phyloP scores from a whole-genome alignment of 2,113 vertebrate genomes.

The Abramis brama region DNA sequence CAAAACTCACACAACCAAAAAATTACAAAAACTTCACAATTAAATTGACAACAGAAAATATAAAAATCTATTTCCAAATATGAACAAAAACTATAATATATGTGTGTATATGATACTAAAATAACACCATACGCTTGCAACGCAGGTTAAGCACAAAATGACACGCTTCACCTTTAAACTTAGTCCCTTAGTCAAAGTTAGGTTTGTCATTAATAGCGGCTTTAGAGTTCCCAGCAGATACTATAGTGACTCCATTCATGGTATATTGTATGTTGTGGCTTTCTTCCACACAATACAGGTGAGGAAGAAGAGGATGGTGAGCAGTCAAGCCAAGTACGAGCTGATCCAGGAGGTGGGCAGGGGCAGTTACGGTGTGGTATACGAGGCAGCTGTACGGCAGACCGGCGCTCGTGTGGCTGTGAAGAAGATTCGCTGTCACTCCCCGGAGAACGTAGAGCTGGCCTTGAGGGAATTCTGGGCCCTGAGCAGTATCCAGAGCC shows the following conservation, averaged over 20 bases:
- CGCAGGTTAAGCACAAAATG: no score
- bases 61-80: background rate
- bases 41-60: no score
- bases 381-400: conserved; percentile 92
- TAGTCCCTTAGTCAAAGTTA: background rate
- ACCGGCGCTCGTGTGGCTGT: conserved; percentile 91
- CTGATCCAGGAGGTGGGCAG: conserved; percentile 98
- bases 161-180: no score
- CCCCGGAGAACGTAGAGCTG: conserved; percentile 96
- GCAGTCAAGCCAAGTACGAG: conserved; percentile 98
- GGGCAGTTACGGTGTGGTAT: conserved; percentile 97
- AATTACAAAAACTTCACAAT: no score
- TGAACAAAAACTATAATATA: background rate
- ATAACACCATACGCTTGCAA: background rate
- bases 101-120: background rate
- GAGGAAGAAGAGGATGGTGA: conserved; percentile 90
- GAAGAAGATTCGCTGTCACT: conserved; percentile 97
- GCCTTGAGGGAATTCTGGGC: conserved; percentile 98
- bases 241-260: background rate
- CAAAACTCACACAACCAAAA: no score
- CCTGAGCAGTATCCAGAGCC: conserved; percentile 97
- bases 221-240: background rate
- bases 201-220: background rate
- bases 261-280: background rate
- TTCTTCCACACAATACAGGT: conserved; percentile 40